Evolutionary conservation across 2,888 invertebrate genomes (phyloP).

Genomic region (Rotaria sp.): DNA sequence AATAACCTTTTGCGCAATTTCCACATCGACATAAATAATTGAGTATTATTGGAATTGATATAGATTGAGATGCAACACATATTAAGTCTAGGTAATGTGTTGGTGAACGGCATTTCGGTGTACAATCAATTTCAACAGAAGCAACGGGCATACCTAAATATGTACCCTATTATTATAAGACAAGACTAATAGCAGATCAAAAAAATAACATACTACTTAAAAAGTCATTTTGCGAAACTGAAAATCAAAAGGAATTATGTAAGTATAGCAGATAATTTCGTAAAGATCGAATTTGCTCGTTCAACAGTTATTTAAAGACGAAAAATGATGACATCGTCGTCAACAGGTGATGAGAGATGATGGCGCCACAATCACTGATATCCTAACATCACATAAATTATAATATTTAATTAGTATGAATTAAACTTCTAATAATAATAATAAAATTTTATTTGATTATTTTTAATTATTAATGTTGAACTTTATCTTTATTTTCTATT

Average conservation of each 20-base stretch:
- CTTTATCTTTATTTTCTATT: not conserved
- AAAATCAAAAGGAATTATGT: not conserved
- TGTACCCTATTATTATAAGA: not conserved
- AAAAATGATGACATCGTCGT: not conserved
- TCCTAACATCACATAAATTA: not conserved
- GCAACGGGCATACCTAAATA: not conserved
- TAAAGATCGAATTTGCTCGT: not conserved
- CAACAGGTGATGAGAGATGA: not conserved
- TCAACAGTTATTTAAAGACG: not conserved
- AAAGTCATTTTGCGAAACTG: not conserved
- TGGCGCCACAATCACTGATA: not conserved
- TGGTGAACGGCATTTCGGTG: constrained; percentile 52
- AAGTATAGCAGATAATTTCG: not conserved
- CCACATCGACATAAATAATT: constrained; percentile 25
- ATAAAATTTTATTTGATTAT: not conserved
- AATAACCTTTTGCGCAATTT: not conserved
- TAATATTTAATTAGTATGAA: not conserved
- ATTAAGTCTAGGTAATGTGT: constrained; percentile 51
- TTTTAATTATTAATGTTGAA: not conserved
- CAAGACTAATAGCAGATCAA: not conserved
- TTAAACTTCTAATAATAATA: not conserved
- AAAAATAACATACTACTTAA: constrained; percentile 1
- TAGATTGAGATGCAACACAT: constrained; percentile 43
- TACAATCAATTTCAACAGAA: constrained; percentile 41
- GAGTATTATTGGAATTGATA: not conserved